Percentiles rank a stretch among this genome's conserved stretches.
These are phyloP conservation scores for Anabacerthia variegaticeps DNA, from an alignment of 2,797 vertebrate genomes.

Conservation along the genomic window DNA sequence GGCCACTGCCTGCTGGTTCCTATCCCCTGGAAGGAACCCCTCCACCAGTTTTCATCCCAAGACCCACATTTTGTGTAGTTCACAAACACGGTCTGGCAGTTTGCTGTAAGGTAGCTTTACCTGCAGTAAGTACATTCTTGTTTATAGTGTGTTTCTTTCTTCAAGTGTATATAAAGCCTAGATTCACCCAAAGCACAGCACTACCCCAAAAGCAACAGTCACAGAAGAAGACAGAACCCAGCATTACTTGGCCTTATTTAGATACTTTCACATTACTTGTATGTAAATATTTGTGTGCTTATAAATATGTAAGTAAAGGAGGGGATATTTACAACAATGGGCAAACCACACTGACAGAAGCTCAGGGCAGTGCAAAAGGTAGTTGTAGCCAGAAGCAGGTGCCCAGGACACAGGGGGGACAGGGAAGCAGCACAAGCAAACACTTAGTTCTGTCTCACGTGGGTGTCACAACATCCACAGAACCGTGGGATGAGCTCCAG, in stretches of 20 bases:
- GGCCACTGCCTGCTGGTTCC: neutral
- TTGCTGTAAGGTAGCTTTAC: neutral
- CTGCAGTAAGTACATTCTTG: neutral
- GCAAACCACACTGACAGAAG: neutral
- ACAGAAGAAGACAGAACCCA: neutral
- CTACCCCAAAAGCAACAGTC: neutral
- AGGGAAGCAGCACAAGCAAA: accelerated
- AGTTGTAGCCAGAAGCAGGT: neutral
- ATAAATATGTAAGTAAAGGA: accelerated
- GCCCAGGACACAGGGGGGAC: neutral
- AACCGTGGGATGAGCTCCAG: neutral
- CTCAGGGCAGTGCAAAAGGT: neutral
- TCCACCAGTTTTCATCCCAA: neutral
- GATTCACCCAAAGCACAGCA: neutral
- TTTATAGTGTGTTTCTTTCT: neutral
- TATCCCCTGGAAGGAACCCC: neutral
- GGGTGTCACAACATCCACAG: accelerated
- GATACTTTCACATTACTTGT: neutral
- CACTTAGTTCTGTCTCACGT: accelerated
- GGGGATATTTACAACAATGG: neutral
- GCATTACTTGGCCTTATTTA: neutral
- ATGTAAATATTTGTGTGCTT: neutral
- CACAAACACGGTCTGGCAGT: accelerated
- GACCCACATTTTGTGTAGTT: neutral
- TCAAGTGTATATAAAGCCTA: neutral